These are phyloP conservation scores for Gambelia wislizenii DNA, from an alignment of 2,797 vertebrate genomes.

Conservation along the genomic window DNA sequence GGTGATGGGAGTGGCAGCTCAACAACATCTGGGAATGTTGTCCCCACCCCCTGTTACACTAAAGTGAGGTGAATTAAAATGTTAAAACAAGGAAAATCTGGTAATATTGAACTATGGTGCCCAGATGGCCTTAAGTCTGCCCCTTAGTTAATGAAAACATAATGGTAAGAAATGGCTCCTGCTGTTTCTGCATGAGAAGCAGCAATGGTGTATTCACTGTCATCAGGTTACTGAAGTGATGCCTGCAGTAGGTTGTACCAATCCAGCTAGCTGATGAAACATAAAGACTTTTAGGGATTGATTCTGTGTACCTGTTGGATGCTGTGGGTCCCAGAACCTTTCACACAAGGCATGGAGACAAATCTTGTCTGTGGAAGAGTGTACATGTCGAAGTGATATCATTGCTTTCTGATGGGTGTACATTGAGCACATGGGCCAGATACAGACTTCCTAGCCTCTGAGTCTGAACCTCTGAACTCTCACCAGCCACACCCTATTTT, in stretches of 20 bases:
- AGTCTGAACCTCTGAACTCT: not conserved
- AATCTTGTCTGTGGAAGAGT: not conserved
- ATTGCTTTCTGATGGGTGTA: not conserved
- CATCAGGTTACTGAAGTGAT: not conserved
- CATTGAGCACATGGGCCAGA: not conserved
- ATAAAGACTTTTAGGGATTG: not conserved
- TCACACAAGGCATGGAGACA: not conserved
- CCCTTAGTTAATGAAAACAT: not conserved
- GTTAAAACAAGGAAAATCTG: not conserved
- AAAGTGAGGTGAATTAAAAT: not conserved
- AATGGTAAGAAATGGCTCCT: not conserved
- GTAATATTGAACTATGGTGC: not conserved
- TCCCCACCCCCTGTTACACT: too few species aligned
- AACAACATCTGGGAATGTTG: not conserved
- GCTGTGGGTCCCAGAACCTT: not conserved
- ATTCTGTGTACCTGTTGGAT: not conserved
- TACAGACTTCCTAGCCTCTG: not conserved
- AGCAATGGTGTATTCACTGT: not conserved
- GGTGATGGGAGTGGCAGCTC: not conserved
- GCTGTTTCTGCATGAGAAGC: not conserved
- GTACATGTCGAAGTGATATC: not conserved
- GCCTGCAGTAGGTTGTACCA: not conserved
- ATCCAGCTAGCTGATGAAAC: not conserved
- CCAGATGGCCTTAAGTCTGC: not conserved
- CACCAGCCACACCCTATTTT: not conserved